phyloP scores from a whole-genome alignment of 1,140 invertebrate genomes.

The Tetranychus cinnabarinus region DNA sequence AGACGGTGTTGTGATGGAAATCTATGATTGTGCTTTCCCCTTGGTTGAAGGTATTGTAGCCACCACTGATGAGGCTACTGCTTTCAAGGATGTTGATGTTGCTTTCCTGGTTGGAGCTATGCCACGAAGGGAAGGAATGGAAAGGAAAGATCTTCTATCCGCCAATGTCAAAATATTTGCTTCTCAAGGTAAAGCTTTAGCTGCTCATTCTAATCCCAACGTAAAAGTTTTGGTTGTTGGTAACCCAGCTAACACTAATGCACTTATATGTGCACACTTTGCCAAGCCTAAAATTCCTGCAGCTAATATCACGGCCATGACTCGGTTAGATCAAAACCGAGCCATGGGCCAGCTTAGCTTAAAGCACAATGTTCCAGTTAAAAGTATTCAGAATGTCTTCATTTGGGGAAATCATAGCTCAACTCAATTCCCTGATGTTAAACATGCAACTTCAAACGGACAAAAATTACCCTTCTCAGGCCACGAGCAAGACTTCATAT shows the following conservation, averaged over 20 bases:
- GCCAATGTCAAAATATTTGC: conserved; percentile 99
- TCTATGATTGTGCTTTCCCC: conserved; percentile 86
- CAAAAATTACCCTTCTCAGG: conserved; percentile 23
- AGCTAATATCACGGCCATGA: conserved; percentile 94
- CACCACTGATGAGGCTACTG: conserved; percentile 60
- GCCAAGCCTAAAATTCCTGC: conserved; percentile 79
- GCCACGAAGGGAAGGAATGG: conserved; percentile 96
- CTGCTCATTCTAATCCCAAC: conserved; percentile 75
- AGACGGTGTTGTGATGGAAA: conserved; percentile 89
- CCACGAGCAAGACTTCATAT: conserved; percentile 8
- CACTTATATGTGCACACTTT: conserved; percentile 80
- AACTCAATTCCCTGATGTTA: conserved; percentile 89
- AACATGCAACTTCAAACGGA: conserved; percentile 40
- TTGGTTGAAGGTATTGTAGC: conserved; percentile 55
- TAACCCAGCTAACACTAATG: conserved; percentile 98
- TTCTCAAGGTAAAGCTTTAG: conserved; percentile 66
- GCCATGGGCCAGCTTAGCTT: conserved; percentile 49
- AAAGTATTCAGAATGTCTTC: conserved; percentile 63
- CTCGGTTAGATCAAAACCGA: conserved; percentile 89
- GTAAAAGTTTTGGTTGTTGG: conserved; percentile 89
- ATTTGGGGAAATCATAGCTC: conserved; percentile 99
- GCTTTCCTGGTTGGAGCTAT: conserved; percentile 97
- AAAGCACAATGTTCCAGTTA: conserved; percentile 31
- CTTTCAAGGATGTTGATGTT: conserved; percentile 85
- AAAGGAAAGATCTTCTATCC: conserved; percentile 78